Conservation (phyloP, 1,140 invertebrate species). For the Hirudo medicinalis region DNA sequence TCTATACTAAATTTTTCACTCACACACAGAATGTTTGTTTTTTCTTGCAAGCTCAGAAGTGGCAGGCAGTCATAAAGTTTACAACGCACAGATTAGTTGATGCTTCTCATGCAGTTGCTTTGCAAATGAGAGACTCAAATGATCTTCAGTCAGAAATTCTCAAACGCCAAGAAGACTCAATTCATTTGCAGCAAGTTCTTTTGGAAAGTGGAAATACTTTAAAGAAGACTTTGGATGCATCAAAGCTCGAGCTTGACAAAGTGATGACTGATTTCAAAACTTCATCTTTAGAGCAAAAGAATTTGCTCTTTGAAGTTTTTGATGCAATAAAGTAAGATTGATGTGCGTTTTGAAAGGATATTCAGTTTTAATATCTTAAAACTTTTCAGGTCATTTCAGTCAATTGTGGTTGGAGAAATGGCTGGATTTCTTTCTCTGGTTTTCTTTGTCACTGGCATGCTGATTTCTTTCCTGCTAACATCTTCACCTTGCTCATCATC, state of each 20-base stretch:
- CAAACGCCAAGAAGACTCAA: slow-evolving; percentile 45
- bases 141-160: slow-evolving; percentile 39
- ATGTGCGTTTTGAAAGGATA: background rate
- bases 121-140: slow-evolving; percentile 43
- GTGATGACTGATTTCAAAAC: slow-evolving; percentile 46
- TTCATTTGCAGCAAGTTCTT: slow-evolving; percentile 47
- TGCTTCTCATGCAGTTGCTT: slow-evolving; percentile 43
- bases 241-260: slow-evolving; percentile 41
- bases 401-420: slow-evolving; percentile 46
- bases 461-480: slow-evolving; percentile 46
- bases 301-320: slow-evolving; percentile 48
- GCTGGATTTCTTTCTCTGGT: slow-evolving; percentile 48
- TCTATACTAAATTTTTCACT: slow-evolving; percentile 55
- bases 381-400: slow-evolving; percentile 40
- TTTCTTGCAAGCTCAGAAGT: slow-evolving; percentile 52
- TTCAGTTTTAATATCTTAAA: background rate
- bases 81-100: slow-evolving; percentile 43
- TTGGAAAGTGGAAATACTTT: slow-evolving; percentile 43
- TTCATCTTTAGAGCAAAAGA: slow-evolving; percentile 45
- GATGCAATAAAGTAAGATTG: slow-evolving; percentile 38
- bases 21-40: slow-evolving; percentile 57
- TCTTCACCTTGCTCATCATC: slow-evolving; percentile 42
- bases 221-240: slow-evolving; percentile 37
- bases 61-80: slow-evolving; percentile 51
- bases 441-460: slow-evolving; percentile 45